These are phyloP conservation scores for Aphrocallistes beatrix DNA, from an alignment of 37 sponge, comb jelly and placozoan species.

Conservation along the genomic window DNA sequence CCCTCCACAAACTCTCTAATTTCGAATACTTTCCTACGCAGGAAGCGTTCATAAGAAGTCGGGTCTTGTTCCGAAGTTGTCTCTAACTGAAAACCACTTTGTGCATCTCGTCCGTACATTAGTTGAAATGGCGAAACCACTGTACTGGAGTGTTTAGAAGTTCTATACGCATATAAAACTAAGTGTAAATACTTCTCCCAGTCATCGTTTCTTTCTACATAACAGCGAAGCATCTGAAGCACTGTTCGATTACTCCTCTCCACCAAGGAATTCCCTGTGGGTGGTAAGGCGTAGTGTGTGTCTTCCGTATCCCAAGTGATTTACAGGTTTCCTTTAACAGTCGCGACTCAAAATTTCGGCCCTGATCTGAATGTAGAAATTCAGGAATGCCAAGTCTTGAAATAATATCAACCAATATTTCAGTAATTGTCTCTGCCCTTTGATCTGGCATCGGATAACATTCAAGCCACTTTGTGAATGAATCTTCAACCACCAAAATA, in stretches of 20 bases:
- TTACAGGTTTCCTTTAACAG: slow-evolving; percentile 28
- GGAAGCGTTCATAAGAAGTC: background rate
- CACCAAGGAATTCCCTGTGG: slow-evolving; percentile 56
- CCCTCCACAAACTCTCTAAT: slow-evolving; percentile 16
- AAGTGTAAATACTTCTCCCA: slow-evolving; percentile 51
- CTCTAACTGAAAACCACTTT: background rate
- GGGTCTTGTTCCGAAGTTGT: background rate
- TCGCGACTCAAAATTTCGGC: slow-evolving; percentile 36
- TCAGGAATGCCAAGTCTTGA: slow-evolving; percentile 20
- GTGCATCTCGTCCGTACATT: slow-evolving; percentile 12
- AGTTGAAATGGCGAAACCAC: slow-evolving; percentile 20
- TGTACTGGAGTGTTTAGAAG: no score
- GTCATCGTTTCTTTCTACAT: slow-evolving; percentile 28
- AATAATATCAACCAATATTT: slow-evolving; percentile 30
- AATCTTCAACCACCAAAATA: slow-evolving; percentile 33
- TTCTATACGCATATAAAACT: no score
- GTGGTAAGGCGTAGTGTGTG: slow-evolving; percentile 35
- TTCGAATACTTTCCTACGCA: background rate
- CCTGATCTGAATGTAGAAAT: slow-evolving; percentile 45
- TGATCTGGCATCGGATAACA: slow-evolving; percentile 41
- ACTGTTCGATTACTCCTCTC: slow-evolving; percentile 41
- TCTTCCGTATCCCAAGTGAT: slow-evolving; percentile 40
- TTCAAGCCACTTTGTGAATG: slow-evolving; percentile 43
- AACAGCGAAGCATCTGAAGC: slow-evolving; percentile 32
- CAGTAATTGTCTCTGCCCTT: slow-evolving; percentile 24